These are phyloP conservation scores for Macrobrachium nipponense DNA, from an alignment of 1,140 invertebrate genomes.

Conservation along the genomic window DNA sequence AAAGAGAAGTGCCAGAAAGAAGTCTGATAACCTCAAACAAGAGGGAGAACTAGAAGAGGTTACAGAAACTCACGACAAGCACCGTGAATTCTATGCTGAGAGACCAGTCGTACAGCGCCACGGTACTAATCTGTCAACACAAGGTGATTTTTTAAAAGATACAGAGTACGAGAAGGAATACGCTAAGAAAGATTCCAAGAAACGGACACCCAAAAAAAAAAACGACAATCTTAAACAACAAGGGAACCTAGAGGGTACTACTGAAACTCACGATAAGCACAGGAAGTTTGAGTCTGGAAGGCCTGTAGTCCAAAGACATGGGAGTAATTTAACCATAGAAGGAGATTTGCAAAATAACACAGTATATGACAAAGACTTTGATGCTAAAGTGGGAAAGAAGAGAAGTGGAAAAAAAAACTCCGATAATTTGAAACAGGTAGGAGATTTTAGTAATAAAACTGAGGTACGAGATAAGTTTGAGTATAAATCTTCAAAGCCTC, in stretches of 20 bases:
- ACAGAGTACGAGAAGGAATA: slow-evolving; percentile 12
- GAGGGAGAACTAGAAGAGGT: neutral
- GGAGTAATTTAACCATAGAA: neutral
- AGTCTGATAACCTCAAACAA: neutral
- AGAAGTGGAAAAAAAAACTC: neutral
- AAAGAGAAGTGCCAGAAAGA: neutral
- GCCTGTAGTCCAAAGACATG: neutral
- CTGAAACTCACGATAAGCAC: slow-evolving; percentile 1
- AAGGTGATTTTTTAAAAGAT: neutral
- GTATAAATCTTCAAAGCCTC: too few relatives aligned
- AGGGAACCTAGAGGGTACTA: neutral
- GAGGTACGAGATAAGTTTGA: neutral
- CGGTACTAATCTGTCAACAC: slow-evolving; percentile 4
- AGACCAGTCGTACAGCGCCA: neutral
- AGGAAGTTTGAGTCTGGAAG: neutral
- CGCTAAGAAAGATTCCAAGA: neutral
- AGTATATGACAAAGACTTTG: neutral
- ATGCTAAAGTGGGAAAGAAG: neutral
- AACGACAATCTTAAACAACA: slow-evolving; percentile 16
- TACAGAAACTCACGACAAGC: slow-evolving; percentile 4
- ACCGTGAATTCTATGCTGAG: neutral
- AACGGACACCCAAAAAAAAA: neutral
- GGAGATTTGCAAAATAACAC: neutral
- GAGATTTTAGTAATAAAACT: slow-evolving; percentile 13
- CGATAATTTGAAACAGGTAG: slow-evolving; percentile 6